These are phyloP conservation scores for Hyperoplus immaculatus DNA, from an alignment of 2,797 vertebrate species.

Conservation along the genomic window DNA sequence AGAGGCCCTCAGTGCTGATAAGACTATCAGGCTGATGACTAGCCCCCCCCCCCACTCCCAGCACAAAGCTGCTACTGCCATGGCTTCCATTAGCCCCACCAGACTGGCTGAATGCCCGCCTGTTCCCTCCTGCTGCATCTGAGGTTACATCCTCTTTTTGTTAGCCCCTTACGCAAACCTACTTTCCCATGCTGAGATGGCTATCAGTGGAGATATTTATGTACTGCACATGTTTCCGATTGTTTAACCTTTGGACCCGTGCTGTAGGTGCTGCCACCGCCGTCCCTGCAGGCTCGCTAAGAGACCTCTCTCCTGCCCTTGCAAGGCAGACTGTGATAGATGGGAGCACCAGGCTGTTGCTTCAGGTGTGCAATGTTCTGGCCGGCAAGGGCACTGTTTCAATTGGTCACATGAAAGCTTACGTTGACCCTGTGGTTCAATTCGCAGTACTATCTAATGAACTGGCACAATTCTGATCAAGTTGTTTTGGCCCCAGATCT, in stretches of 20 bases:
- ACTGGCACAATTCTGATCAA: neutral
- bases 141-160: conserved; percentile 75
- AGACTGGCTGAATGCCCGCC: conserved; percentile 53
- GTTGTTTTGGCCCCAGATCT: too few relatives aligned
- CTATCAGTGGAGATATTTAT: conserved; percentile 80
- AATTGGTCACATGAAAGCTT: conserved; percentile 62
- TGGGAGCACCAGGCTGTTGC: conserved; percentile 51
- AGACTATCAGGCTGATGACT: conserved; percentile 78
- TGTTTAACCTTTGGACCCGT: conserved; percentile 83
- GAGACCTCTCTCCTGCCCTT: conserved; percentile 66
- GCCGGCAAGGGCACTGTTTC: conserved; percentile 56
- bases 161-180: conserved; percentile 69
- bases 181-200: conserved; percentile 64
- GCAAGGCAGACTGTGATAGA: conserved; percentile 57
- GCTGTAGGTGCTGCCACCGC: conserved; percentile 67
- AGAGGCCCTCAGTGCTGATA: conserved; percentile 77
- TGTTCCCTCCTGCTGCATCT: conserved; percentile 57
- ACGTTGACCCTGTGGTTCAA: conserved; percentile 21
- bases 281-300: conserved; percentile 57
- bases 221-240: conserved; percentile 82
- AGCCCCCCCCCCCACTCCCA: conserved; percentile 43
- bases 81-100: conserved; percentile 75
- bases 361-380: conserved; percentile 71
- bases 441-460: neutral
- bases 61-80: conserved; percentile 65